Evolutionary conservation across 2,888 invertebrate genomes (phyloP).

Genomic region (Laspeyria flexula): DNA sequence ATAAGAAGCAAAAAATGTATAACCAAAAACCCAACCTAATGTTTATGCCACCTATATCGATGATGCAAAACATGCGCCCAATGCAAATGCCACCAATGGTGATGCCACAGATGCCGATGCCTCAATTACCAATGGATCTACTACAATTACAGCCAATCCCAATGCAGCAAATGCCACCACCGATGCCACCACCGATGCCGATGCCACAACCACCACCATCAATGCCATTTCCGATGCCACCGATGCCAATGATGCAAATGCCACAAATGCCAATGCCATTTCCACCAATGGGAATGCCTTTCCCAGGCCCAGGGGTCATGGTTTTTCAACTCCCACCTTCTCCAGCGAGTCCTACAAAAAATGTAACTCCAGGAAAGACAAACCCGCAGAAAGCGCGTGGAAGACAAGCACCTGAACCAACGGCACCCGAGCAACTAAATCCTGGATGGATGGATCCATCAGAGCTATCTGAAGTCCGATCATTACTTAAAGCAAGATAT

Average conservation of each 20-base stretch:
- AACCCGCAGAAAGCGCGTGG: not conserved
- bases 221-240: slow-evolving; percentile 4
- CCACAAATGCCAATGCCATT: not conserved
- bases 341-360: not conserved
- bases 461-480: too few species aligned
- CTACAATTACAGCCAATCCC: not conserved
- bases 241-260: slow-evolving; percentile 1
- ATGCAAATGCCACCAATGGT: not conserved
- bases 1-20: not conserved
- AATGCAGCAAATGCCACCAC: not conserved
- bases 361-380: not conserved
- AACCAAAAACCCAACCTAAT: not conserved
- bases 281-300: not conserved
- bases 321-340: not conserved
- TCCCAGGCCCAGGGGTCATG: not conserved
- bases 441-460: too few species aligned
- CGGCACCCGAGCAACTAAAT: too few species aligned
- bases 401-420: not conserved
- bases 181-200: not conserved
- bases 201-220: slow-evolving; percentile 16
- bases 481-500: too few species aligned
- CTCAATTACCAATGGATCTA: too few species aligned
- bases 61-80: not conserved
- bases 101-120: not conserved
- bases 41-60: not conserved